Base-by-base conservation (phyloP, 2,797 vertebrate species). In the Labeo calbasu region DNA sequence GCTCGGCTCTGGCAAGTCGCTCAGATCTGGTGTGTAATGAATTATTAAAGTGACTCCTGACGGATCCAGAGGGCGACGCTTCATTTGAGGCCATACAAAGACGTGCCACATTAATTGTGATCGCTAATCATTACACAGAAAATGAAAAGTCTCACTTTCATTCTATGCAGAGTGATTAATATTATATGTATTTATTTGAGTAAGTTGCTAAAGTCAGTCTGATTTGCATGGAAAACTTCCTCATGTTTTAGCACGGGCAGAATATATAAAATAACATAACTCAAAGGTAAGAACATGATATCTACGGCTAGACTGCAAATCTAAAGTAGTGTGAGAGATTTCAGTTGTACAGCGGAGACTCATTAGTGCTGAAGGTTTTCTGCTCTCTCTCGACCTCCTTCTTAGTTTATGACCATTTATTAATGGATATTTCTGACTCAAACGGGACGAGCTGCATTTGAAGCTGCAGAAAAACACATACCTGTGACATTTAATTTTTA, bases 41-140 rank as follows among this genome's bases (percentile, higher is more conserved):
- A 88, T 86, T 84, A 85, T 90, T 88, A 82, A 88, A 73, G 14
- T 25, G 9, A 53, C n/a, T 57, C 51, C 78, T 43, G 66, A 19
- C n/a, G 21, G 53, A 23, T 23, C 61, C 19, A 12, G 6, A 50
- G 50, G 78, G 65, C 11, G 23, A 36, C 0, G 13, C 53, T 81
- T 81, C 55, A 46, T 6, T 61, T 28, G 43, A 81, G 79, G 55
- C 55, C 21, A 68, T 36, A 50, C 69, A 32, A 72, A 71, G 40
- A 50, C 13, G 12, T 61, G 11, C 53, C 65, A 5, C 53, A 51
- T 46, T 12, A n/a, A 65, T 63, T 61, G 19, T 63, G 46, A 50
- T 36, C 43, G 51, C 28, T 75, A 11, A 13, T 40, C 28, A 14
- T 75, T 55, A 7, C 17, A 40, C 65, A 32, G 25, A 65, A 65